Conservation (phyloP, 2,797 vertebrate species). For the Arctocebus calabarensis region DNA sequence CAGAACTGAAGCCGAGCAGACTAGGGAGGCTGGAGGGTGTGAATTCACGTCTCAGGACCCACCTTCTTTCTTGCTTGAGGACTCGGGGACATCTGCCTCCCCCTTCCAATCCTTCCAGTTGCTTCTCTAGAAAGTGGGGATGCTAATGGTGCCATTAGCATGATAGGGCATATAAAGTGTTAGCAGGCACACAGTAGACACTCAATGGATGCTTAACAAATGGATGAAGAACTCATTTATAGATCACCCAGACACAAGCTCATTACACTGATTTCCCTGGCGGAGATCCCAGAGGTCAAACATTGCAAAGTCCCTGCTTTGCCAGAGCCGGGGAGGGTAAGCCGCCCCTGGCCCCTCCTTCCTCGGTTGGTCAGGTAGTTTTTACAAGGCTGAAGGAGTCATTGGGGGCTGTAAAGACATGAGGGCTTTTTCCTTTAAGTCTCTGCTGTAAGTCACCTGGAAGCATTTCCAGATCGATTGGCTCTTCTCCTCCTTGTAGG, state of each 20-base stretch:
- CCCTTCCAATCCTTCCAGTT: not conserved
- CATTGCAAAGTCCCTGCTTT: not conserved
- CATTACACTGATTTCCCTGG: too few relatives aligned
- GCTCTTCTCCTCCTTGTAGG: slow-evolving; percentile 61
- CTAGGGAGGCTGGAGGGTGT: too few relatives aligned
- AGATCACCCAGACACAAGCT: too few relatives aligned
- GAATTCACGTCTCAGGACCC: not conserved
- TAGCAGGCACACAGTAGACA: not conserved
- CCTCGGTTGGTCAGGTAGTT: not conserved
- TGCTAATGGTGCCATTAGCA: not conserved
- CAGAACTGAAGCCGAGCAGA: not conserved
- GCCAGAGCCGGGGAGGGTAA: not conserved
- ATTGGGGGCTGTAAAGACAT: not conserved
- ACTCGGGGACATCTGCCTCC: not conserved
- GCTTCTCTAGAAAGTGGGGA: not conserved
- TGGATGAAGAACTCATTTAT: not conserved
- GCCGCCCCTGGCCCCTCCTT: not conserved
- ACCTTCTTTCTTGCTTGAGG: not conserved
- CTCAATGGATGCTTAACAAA: not conserved
- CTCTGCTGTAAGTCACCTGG: slow-evolving; percentile 74
- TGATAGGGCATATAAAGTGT: not conserved
- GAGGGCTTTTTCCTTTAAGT: slow-evolving; percentile 59
- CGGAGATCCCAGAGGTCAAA: not conserved
- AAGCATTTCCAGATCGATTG: slow-evolving; percentile 65
- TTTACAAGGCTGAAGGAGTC: not conserved